These are phyloP conservation scores for Nysson spinosus DNA, from an alignment of 2,888 invertebrate genomes.

Conservation along the genomic window DNA sequence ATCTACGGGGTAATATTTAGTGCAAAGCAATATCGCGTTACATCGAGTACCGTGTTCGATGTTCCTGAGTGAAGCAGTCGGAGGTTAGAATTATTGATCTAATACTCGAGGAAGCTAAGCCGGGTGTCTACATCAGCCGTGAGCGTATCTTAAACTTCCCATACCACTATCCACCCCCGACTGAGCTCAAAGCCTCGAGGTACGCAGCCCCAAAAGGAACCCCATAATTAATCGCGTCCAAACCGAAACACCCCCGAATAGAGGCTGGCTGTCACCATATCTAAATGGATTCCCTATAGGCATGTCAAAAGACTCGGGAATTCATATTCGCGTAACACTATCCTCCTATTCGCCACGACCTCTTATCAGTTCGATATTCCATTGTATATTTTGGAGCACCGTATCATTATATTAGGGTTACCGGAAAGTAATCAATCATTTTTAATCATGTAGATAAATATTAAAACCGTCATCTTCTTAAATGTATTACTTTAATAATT, in stretches of 20 bases:
- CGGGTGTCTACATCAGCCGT: constrained; percentile 68
- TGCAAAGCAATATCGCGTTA: constrained; percentile 67
- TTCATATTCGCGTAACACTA: no score
- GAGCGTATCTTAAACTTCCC: constrained; percentile 74
- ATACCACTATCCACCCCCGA: constrained; percentile 57
- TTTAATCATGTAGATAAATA: no score
- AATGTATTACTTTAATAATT: no score
- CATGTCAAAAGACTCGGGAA: constrained; percentile 1
- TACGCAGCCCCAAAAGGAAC: constrained; percentile 67
- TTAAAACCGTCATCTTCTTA: no score
- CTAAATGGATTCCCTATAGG: constrained; percentile 57
- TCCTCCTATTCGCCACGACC: no score
- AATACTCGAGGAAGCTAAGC: constrained; percentile 76
- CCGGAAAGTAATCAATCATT: no score
- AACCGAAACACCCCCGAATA: constrained; percentile 65
- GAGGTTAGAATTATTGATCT: constrained; percentile 76
- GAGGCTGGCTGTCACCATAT: constrained; percentile 52
- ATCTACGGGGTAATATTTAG: constrained; percentile 58
- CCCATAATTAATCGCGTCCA: constrained; percentile 76
- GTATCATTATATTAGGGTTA: no score
- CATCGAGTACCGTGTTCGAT: constrained; percentile 55
- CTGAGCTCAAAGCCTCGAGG: constrained; percentile 70
- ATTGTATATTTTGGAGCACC: no score
- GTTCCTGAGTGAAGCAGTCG: constrained; percentile 50
- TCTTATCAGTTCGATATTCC: no score